Percentiles rank a stretch among this genome's conserved stretches.
Evolutionary conservation across 2,888 invertebrate species (phyloP).

Genomic region (Mystacides longicornis): DNA sequence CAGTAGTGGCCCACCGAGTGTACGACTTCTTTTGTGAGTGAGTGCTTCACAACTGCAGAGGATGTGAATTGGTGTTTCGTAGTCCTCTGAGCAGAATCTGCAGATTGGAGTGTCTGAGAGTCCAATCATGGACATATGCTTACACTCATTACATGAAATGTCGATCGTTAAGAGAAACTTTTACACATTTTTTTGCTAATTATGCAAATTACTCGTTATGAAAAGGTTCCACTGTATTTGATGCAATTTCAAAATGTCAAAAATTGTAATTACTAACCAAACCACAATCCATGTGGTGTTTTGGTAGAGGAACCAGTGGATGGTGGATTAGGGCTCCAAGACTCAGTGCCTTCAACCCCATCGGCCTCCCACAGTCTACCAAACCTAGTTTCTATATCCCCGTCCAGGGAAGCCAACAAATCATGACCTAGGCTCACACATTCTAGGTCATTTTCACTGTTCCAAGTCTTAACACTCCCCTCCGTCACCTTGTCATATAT

Average conservation of each 20-base stretch:
- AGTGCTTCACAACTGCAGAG: no score
- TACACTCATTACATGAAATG: no score
- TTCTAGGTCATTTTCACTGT: constrained; percentile 52
- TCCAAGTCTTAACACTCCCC: constrained; percentile 52
- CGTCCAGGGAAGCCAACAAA: constrained; percentile 47
- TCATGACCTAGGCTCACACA: constrained; percentile 57
- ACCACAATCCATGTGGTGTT: constrained; percentile 42
- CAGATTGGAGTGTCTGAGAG: no score
- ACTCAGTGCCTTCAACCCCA: constrained; percentile 32
- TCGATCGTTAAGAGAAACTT: no score
- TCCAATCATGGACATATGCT: no score
- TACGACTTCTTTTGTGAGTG: no score
- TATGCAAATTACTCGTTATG: no score
- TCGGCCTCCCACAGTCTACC: constrained; percentile 46
- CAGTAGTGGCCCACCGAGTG: no score
- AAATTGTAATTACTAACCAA: constrained; percentile 33
- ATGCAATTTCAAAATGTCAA: neutral
- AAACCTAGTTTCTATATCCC: constrained; percentile 35
- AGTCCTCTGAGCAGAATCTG: no score
- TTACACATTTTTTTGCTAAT: no score
- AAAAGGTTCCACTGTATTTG: no score
- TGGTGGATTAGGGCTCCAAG: constrained; percentile 35
- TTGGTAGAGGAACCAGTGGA: constrained; percentile 30
- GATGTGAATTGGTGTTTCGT: no score
- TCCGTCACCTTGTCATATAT: constrained; percentile 47